phyloP scores from a whole-genome alignment of 2,113 vertebrate species.

The Microcebus ravelobensis region DNA sequence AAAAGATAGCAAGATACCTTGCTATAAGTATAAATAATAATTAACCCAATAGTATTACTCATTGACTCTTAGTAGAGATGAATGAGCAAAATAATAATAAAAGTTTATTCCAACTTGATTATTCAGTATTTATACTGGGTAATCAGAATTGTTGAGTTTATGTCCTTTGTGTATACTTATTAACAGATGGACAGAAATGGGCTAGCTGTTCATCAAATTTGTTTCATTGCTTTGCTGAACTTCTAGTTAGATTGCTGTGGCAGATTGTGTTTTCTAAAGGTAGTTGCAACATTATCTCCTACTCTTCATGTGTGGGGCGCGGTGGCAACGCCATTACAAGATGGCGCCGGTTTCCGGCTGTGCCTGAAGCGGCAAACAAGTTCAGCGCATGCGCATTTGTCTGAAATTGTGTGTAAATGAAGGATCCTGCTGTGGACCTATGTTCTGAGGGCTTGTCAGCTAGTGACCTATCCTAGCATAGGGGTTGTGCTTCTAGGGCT shows the following conservation, averaged over 20 bases:
- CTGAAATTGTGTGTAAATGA: too few species aligned
- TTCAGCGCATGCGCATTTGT: too few species aligned
- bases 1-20: too few species aligned
- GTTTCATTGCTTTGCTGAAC: neutral
- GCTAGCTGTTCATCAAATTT: neutral
- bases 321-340: too few species aligned
- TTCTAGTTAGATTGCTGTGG: neutral
- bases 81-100: constrained; percentile 16
- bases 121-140: neutral
- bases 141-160: neutral
- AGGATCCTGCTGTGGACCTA: too few species aligned
- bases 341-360: too few species aligned
- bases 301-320: too few species aligned
- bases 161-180: neutral
- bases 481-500: too few species aligned
- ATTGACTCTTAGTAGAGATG: neutral
- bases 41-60: neutral
- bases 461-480: too few species aligned
- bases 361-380: too few species aligned
- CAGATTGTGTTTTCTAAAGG: neutral
- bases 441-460: too few species aligned
- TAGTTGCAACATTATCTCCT: neutral
- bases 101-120: neutral
- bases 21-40: neutral
- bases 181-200: constrained; percentile 8